Evolutionary conservation across 2,888 invertebrate species (phyloP).

Genomic region (Clusia tigrina): DNA sequence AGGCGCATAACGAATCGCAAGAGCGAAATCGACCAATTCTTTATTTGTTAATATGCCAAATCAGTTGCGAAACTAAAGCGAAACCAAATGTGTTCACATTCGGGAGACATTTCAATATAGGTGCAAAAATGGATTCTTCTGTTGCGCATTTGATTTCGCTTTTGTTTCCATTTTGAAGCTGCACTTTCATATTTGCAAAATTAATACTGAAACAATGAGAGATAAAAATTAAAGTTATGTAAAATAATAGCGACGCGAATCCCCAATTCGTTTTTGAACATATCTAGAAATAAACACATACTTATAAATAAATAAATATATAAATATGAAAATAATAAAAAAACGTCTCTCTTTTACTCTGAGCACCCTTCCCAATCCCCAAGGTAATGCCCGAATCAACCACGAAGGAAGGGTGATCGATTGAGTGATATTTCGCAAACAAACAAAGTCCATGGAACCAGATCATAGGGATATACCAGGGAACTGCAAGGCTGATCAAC

Average conservation of each 20-base stretch:
- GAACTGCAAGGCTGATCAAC: too few species aligned
- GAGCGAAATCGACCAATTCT: neutral
- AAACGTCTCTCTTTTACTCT: too few species aligned
- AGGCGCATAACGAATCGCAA: conserved; percentile 30
- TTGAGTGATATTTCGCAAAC: too few species aligned
- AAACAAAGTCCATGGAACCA: too few species aligned
- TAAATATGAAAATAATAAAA: neutral
- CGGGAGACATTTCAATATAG: conserved; percentile 35
- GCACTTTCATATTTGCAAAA: neutral
- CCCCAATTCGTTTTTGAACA: neutral
- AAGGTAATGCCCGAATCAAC: too few species aligned
- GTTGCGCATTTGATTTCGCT: conserved; percentile 4
- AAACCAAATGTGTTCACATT: neutral
- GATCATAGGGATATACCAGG: too few species aligned
- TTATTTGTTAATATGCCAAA: neutral
- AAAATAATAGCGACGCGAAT: neutral
- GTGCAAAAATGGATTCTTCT: conserved; percentile 34
- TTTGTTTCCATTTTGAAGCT: neutral
- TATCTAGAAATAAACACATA: too few species aligned
- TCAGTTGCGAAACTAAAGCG: neutral
- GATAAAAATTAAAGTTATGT: neutral
- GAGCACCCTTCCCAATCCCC: too few species aligned
- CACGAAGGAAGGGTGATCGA: too few species aligned
- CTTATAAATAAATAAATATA: neutral
- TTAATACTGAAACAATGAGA: neutral